phyloP scores from a whole-genome alignment of 2,113 vertebrate species.

The Pluvianellus socialis region DNA sequence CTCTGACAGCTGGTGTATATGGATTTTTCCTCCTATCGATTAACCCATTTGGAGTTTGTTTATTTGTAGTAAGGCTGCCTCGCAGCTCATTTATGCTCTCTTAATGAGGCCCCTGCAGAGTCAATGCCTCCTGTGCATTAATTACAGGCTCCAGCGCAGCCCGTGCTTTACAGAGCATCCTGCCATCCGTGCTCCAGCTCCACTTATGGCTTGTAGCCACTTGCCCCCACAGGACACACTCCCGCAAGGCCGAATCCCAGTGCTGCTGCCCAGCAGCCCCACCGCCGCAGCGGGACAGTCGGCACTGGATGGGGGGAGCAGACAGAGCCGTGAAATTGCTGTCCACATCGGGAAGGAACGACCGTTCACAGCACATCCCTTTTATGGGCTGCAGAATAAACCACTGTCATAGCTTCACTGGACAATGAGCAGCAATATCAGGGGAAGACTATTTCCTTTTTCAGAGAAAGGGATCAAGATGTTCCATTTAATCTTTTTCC shows the following conservation, averaged over 20 bases:
- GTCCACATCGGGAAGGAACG: neutral
- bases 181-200: neutral
- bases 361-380: neutral
- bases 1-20: neutral
- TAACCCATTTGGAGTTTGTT: neutral
- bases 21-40: neutral
- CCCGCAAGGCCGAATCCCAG: fast-evolving
- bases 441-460: neutral
- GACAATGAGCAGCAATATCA: neutral
- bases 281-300: fast-evolving
- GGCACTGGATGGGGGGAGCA: neutral
- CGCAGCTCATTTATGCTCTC: neutral
- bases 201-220: fast-evolving
- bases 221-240: fast-evolving
- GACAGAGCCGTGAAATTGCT: neutral
- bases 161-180: fast-evolving
- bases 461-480: neutral
- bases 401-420: fast-evolving
- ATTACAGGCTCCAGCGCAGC: neutral
- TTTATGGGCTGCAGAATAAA: neutral
- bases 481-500: neutral
- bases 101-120: neutral
- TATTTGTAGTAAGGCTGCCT: neutral
- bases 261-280: neutral
- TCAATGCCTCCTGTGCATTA: neutral